phyloP scores from a whole-genome alignment of 2,888 invertebrate genomes.

The Dolomedes plantarius region DNA sequence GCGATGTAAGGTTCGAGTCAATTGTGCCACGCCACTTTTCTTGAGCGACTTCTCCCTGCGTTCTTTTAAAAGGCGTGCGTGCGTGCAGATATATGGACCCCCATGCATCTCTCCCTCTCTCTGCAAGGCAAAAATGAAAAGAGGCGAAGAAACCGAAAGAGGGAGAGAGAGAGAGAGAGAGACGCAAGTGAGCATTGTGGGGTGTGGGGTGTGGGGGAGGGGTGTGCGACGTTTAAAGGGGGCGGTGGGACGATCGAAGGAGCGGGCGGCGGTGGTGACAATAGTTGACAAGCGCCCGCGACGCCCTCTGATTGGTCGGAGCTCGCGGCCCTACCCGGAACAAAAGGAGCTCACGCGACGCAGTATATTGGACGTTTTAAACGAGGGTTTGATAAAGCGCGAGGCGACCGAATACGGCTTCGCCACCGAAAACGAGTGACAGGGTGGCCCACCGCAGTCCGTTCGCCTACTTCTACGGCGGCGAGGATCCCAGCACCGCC shows the following conservation, averaged over 20 bases:
- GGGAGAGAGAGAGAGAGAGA: slow-evolving; percentile 15
- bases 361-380: slow-evolving; percentile 66
- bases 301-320: slow-evolving; percentile 70
- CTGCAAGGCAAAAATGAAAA: background rate
- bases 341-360: slow-evolving; percentile 58
- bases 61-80: no score
- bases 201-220: slow-evolving; percentile 13
- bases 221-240: slow-evolving; percentile 37
- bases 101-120: no score
- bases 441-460: slow-evolving; percentile 67
- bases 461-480: slow-evolving; percentile 66
- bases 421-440: slow-evolving; percentile 21
- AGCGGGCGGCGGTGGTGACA: slow-evolving; percentile 57
- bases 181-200: slow-evolving; percentile 6
- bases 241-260: slow-evolving; percentile 17
- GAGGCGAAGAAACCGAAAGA: background rate
- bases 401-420: slow-evolving; percentile 13
- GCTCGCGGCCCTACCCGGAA: slow-evolving; percentile 55
- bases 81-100: no score
- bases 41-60: no score
- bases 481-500: slow-evolving; percentile 57
- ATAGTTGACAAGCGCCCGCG: slow-evolving; percentile 71
- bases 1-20: background rate
- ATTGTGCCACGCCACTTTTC: background rate
- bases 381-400: slow-evolving; percentile 35